Evolutionary conservation across 2,888 invertebrate species (phyloP).

Genomic region (Leptopilina myrica): DNA sequence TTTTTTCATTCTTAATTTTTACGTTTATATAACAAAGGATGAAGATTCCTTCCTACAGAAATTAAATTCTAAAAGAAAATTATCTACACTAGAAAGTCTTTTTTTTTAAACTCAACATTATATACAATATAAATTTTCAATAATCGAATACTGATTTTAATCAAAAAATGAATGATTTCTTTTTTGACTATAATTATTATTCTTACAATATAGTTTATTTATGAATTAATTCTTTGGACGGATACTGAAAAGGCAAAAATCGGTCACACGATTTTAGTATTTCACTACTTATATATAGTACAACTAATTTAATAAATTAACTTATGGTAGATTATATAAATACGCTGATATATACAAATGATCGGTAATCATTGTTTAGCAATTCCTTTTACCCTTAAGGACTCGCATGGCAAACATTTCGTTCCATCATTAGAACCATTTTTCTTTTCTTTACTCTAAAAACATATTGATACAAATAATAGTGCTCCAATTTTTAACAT

Average conservation of each 20-base stretch:
- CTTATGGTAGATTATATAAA: conserved; percentile 24
- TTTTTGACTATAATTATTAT: too few species aligned
- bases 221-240: conserved; percentile 14
- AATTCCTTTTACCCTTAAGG: conserved; percentile 1
- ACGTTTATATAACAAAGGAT: too few species aligned
- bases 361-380: neutral
- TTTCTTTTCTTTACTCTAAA: neutral
- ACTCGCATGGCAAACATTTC: neutral
- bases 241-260: conserved; percentile 34
- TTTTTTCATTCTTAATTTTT: too few species aligned
- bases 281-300: conserved; percentile 13
- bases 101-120: too few species aligned
- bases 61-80: too few species aligned
- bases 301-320: conserved; percentile 32
- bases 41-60: too few species aligned
- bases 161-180: too few species aligned
- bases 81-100: too few species aligned
- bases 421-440: neutral
- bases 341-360: conserved; percentile 28
- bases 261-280: conserved; percentile 15
- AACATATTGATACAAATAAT: neutral
- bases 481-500: neutral
- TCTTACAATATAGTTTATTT: neutral
- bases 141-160: too few species aligned
- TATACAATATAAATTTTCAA: too few species aligned